Evolutionary conservation across 1,140 invertebrate genomes (phyloP).

Genomic region (Penaeus indicus): DNA sequence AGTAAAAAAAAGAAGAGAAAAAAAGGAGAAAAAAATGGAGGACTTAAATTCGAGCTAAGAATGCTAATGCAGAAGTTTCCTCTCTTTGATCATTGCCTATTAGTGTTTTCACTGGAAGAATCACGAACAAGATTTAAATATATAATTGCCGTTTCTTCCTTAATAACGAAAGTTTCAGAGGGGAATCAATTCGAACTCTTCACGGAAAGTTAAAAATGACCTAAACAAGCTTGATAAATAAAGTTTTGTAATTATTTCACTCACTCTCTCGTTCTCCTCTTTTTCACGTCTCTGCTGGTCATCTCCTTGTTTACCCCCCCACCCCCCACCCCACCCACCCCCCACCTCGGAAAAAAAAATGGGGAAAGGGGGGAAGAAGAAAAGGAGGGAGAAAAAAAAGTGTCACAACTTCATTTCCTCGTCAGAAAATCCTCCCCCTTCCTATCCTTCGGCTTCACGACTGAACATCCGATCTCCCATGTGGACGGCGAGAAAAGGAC

Average conservation of each 20-base stretch:
- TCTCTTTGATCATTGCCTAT: conserved; percentile 38
- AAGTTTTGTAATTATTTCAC: neutral
- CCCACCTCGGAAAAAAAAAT: neutral
- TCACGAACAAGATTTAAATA: conserved; percentile 28
- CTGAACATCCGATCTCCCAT: no score
- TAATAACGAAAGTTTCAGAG: conserved; percentile 33
- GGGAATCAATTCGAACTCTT: neutral
- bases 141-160: conserved; percentile 40
- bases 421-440: no score
- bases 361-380: neutral
- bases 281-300: no score
- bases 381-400: neutral
- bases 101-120: neutral
- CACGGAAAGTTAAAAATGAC: no score
- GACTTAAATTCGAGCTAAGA: conserved; percentile 32
- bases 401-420: no score
- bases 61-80: conserved; percentile 30
- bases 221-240: neutral
- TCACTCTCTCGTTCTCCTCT: neutral
- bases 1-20: neutral
- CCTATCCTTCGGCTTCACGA: no score
- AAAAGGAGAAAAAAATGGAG: neutral
- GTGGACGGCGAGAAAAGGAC: no score
- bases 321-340: neutral
- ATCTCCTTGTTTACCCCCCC: no score